Percentiles rank a stretch among this genome's conserved stretches.
These are phyloP conservation scores for Glaucidium brasilianum DNA, from an alignment of 2,113 vertebrate species.

Conservation along the genomic window DNA sequence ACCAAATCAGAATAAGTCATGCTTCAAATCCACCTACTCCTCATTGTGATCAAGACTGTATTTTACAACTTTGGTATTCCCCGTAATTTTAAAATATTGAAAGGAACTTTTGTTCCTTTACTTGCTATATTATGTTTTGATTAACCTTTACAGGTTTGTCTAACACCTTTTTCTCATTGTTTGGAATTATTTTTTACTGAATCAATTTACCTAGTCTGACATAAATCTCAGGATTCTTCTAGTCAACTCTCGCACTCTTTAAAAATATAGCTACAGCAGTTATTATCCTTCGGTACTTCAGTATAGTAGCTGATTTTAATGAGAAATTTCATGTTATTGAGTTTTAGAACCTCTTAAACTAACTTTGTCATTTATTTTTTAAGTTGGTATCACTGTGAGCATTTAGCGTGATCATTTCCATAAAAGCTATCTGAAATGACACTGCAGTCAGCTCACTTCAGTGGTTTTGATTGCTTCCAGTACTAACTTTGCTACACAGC, in stretches of 20 bases:
- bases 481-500: background rate
- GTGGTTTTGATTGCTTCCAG: background rate
- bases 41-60: background rate
- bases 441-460: background rate
- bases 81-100: background rate
- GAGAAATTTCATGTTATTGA: background rate
- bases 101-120: background rate
- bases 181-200: background rate
- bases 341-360: background rate
- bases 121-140: background rate
- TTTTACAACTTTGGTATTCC: background rate
- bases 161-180: background rate
- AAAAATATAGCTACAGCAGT: background rate
- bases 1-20: background rate
- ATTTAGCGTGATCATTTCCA: background rate
- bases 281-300: background rate
- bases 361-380: background rate
- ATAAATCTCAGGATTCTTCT: background rate
- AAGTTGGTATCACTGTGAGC: background rate
- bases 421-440: background rate
- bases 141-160: background rate
- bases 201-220: background rate
- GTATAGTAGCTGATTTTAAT: background rate
- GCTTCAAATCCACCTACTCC: background rate
- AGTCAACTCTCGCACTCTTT: background rate